phyloP scores from a whole-genome alignment of 2,797 vertebrate species.

The Salarias fasciatus region DNA sequence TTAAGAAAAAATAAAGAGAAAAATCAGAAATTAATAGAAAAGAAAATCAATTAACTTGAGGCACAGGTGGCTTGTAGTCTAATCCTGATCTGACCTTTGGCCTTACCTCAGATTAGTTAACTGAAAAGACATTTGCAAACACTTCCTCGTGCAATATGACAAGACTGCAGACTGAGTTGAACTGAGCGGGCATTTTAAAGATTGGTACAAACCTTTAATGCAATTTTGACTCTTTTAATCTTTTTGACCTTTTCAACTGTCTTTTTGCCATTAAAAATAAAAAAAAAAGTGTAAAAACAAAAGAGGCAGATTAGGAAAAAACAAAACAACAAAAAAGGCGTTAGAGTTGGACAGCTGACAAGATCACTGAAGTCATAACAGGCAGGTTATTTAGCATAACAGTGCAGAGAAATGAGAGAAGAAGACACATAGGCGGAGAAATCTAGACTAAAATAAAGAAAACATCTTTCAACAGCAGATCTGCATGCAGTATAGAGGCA shows the following conservation, averaged over 20 bases:
- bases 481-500: constrained; percentile 71
- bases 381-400: constrained; percentile 87
- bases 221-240: constrained; percentile 99
- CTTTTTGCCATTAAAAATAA: constrained; percentile 90
- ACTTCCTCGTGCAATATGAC: constrained; percentile 85
- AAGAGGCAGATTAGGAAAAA: constrained; percentile 91
- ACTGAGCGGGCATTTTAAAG: constrained; percentile 85
- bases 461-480: constrained; percentile 54
- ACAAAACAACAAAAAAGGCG: constrained; percentile 77
- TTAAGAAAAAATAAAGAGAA: too few relatives aligned
- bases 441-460: constrained; percentile 49
- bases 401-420: constrained; percentile 78
- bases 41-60: background rate
- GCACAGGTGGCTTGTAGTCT: constrained; percentile 33
- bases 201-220: constrained; percentile 99
- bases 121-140: constrained; percentile 89
- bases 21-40: background rate
- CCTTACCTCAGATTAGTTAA: constrained; percentile 76
- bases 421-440: constrained; percentile 51
- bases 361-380: constrained; percentile 89
- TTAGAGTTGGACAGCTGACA: constrained; percentile 95
- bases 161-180: constrained; percentile 82
- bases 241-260: constrained; percentile 99
- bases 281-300: constrained; percentile 71
- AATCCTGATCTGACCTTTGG: constrained; percentile 30